A percentile compares a stretch with the other conserved stretches of the same genome.
These are phyloP conservation scores for Harlomillsia oculata DNA, from an alignment of 1,140 invertebrate genomes.

Conservation along the genomic window DNA sequence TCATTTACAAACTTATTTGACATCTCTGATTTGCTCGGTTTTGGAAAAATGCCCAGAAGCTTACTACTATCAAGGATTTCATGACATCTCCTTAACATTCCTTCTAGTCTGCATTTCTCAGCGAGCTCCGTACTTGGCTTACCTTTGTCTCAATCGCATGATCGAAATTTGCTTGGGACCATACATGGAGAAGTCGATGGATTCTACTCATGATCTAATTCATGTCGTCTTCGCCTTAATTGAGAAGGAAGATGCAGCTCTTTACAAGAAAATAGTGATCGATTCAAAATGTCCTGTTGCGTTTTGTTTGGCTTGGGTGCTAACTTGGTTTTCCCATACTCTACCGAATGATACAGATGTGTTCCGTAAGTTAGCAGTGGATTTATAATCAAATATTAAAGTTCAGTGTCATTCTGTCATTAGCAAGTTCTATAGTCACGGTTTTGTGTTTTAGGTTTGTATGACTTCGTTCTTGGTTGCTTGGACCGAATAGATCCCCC, in stretches of 20 bases:
- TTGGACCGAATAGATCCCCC: constrained; percentile 15
- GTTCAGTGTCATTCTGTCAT: background rate
- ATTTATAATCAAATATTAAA: background rate
- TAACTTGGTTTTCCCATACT: constrained; percentile 35
- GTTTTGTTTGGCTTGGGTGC: constrained; percentile 33
- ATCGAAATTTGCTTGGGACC: constrained; percentile 22
- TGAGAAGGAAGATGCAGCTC: constrained; percentile 24
- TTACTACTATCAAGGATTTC: constrained; percentile 35
- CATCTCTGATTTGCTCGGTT: constrained; percentile 22
- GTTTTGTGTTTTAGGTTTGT: constrained; percentile 21
- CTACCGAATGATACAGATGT: constrained; percentile 32
- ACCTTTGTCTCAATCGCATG: constrained; percentile 31
- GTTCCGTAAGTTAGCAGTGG: constrained; percentile 32
- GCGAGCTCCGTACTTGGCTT: constrained; percentile 27
- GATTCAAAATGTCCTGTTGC: constrained; percentile 30
- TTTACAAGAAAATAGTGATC: constrained; percentile 33
- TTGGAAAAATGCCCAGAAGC: constrained; percentile 28
- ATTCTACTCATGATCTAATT: constrained; percentile 29
- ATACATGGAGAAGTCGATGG: constrained; percentile 35
- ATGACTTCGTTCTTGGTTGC: constrained; percentile 32
- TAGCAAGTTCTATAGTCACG: too few relatives aligned
- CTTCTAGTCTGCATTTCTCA: constrained; percentile 28
- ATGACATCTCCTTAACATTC: constrained; percentile 35
- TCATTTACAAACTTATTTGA: constrained; percentile 26
- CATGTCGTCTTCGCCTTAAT: constrained; percentile 31